Base-by-base conservation (phyloP, 2,113 vertebrate species). In the Oncorhynchus nerka region DNA sequence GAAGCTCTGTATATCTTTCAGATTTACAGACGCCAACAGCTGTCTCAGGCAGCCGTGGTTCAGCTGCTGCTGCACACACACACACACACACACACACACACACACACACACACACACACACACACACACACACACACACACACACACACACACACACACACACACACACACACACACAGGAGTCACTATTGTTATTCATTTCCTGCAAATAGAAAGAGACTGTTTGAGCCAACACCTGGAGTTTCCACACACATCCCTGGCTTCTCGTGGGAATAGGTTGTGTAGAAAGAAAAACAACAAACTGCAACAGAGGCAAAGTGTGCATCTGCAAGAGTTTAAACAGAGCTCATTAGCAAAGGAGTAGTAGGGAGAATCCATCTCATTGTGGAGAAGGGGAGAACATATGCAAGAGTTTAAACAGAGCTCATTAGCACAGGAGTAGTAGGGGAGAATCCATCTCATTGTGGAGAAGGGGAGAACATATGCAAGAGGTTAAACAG, bases 201-300 rank as follows among this genome's bases (percentile, higher is more conserved):
- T 67, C 26, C 70, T 66, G 70, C 67, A 74, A 74, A 81, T 77
- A 73, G 55, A 74, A n/a, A 24, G n/a, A 62, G n/a, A 62, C 6
- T 13, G 51, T 69, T 76, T 62, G 49, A 73, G 11, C 32, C 66
- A 78, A 77, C 75, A 78, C 67, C 71, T 76, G 74, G 75, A 81
- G 55, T 78, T 74, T 39, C 66, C 68, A 81, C 64, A 78, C 71
- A 78, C 45, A 28, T 57, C 45, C 34, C 57, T 4, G 64, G 1
- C 16, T 16, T 34, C 75, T 75, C 75, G 30, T 5, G 55, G 34
- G 68, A 70, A 16, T 66, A 15, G 4, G 30, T 26, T 1, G 3
- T 64, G 74, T 67, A 39, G 66, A 71, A 16, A 39, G 5, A 9
- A 75, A 73, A 73, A 76, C 62, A 64, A 12, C 61, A 64, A 75